A percentile compares a stretch with the other conserved stretches of the same genome.
Evolutionary conservation across 2,113 vertebrate species (phyloP).

Genomic region (Nipponia nippon): DNA sequence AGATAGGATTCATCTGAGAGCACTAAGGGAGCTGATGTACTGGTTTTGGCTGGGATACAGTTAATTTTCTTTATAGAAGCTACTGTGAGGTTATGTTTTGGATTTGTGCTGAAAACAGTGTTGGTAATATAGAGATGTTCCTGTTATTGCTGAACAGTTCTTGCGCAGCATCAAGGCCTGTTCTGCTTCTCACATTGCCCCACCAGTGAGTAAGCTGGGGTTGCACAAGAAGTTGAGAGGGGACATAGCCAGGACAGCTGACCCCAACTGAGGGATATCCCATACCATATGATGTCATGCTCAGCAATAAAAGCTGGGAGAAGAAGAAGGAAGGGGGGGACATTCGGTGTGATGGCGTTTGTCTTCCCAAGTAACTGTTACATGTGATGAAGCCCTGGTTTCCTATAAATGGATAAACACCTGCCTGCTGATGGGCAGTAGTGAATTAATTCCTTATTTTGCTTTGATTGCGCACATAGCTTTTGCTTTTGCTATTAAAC

Average conservation of each 20-base stretch:
- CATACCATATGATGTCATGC: too few relatives aligned
- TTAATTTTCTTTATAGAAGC: background rate
- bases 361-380: accelerated
- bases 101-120: background rate
- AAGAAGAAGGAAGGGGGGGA: background rate
- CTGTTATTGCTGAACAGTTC: background rate
- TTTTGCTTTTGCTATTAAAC: background rate
- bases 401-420: background rate
- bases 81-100: background rate
- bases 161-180: background rate
- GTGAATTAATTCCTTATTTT: background rate
- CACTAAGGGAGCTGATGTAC: background rate
- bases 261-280: too few relatives aligned
- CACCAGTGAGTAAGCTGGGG: background rate
- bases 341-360: accelerated
- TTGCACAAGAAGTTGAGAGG: background rate
- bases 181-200: background rate
- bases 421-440: background rate
- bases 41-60: background rate
- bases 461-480: accelerated
- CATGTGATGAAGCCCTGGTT: background rate
- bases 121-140: background rate
- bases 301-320: background rate
- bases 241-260: too few relatives aligned
- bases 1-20: background rate